Percentiles rank a stretch among this genome's conserved stretches.
Evolutionary conservation across 1,140 invertebrate species (phyloP).

Genomic region (Acromyrmex echinatior): DNA sequence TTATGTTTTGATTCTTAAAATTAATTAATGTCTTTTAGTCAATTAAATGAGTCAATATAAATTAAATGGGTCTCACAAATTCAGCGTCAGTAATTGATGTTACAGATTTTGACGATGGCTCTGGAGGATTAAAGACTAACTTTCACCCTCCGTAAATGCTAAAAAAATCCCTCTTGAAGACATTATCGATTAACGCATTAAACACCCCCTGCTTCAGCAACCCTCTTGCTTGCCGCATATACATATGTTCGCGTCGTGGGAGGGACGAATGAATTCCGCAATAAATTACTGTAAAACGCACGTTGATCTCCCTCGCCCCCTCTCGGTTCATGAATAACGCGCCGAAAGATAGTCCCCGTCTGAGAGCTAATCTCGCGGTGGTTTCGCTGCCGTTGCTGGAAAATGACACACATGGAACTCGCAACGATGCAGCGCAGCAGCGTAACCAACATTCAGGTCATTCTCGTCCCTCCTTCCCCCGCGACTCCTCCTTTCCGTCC

Average conservation of each 20-base stretch:
- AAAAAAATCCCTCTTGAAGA: background rate
- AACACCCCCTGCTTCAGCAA: background rate
- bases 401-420: conserved; percentile 21
- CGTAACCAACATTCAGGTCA: conserved; percentile 42
- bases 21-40: too few relatives aligned
- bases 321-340: conserved; percentile 21
- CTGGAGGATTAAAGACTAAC: background rate
- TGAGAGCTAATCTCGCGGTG: conserved; percentile 29
- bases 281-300: conserved; percentile 28
- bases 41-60: too few relatives aligned
- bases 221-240: background rate
- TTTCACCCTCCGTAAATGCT: background rate
- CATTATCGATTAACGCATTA: background rate
- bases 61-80: too few relatives aligned
- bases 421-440: background rate
- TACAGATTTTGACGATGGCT: too few relatives aligned
- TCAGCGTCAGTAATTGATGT: too few relatives aligned
- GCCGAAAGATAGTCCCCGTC: conserved; percentile 25
- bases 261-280: background rate
- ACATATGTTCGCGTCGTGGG: background rate
- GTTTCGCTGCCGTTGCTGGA: conserved; percentile 22
- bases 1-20: too few relatives aligned
- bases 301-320: background rate
- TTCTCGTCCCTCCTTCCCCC: background rate
- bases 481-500: background rate